Evolutionary conservation across 2,797 vertebrate genomes (phyloP).

Genomic region (Xenentodon cancila): DNA sequence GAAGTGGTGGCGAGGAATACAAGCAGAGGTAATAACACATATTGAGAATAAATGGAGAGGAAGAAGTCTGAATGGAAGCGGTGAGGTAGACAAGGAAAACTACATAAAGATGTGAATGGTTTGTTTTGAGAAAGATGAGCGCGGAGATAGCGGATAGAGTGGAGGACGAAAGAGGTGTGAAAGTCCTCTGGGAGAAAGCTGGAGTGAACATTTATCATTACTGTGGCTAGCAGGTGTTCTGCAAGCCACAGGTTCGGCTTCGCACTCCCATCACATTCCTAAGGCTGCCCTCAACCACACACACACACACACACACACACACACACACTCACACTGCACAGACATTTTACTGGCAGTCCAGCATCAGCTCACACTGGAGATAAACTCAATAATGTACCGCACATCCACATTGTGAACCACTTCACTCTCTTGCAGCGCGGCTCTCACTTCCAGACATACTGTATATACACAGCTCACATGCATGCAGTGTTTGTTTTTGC

Average conservation of each 20-base stretch:
- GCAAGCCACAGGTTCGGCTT: slow-evolving; percentile 62
- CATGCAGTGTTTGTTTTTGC: slow-evolving; percentile 61
- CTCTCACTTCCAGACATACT: slow-evolving; percentile 47
- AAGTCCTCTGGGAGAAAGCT: slow-evolving; percentile 60
- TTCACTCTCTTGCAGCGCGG: slow-evolving; percentile 50
- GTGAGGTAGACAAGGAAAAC: slow-evolving; percentile 38
- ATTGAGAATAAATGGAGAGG: slow-evolving; percentile 41
- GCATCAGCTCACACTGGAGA: slow-evolving; percentile 49
- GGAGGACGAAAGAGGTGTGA: slow-evolving; percentile 32
- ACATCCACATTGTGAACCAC: slow-evolving; percentile 54
- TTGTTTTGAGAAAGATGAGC: slow-evolving; percentile 21
- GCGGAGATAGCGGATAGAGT: slow-evolving; percentile 12
- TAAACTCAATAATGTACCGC: slow-evolving; percentile 56
- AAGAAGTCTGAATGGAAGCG: slow-evolving; percentile 35
- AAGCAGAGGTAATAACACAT: slow-evolving; percentile 55
- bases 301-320: slow-evolving; percentile 19
- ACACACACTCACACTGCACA: slow-evolving; percentile 15
- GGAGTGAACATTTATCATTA: slow-evolving; percentile 63
- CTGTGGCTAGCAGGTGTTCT: slow-evolving; percentile 56
- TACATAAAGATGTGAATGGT: slow-evolving; percentile 23
- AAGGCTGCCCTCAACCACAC: slow-evolving; percentile 38
- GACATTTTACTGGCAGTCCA: slow-evolving; percentile 54
- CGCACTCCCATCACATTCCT: slow-evolving; percentile 58
- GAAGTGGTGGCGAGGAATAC: slow-evolving; percentile 39
- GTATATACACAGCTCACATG: slow-evolving; percentile 59